A percentile compares a stretch with the other conserved stretches of the same genome.
phyloP scores from a whole-genome alignment of 2,797 vertebrate species.

The Lepilemur septentrionalis region DNA sequence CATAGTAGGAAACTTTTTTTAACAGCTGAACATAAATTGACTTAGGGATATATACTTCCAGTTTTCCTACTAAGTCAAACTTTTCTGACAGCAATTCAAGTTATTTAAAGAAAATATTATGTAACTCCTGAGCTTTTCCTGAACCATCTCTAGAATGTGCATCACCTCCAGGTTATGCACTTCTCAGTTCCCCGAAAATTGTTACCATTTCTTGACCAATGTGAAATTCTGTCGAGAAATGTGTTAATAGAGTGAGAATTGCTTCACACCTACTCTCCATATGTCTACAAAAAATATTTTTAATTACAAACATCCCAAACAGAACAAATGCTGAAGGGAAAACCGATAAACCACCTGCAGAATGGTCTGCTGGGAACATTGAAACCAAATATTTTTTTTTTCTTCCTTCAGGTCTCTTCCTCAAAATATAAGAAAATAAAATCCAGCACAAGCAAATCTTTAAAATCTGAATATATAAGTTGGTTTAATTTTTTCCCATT shows the following conservation, averaged over 20 bases:
- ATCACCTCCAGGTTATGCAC: not conserved
- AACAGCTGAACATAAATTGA: not conserved
- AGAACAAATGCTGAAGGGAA: not conserved
- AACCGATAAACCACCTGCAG: constrained; percentile 23
- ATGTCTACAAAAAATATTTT: constrained; percentile 58
- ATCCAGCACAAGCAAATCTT: not conserved
- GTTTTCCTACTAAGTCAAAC: not conserved
- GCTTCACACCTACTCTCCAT: constrained; percentile 70
- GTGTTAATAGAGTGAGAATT: constrained; percentile 70
- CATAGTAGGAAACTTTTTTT: not conserved
- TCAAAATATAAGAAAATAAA: not conserved
- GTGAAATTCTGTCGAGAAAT: constrained; percentile 61
- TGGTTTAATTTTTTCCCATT: not conserved
- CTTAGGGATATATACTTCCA: not conserved
- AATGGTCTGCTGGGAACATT: not conserved
- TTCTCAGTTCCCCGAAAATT: constrained; percentile 32
- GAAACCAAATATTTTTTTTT: not conserved
- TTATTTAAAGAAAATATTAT: constrained; percentile 16
- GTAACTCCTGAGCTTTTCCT: not conserved
- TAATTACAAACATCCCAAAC: constrained; percentile 22
- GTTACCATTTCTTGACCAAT: constrained; percentile 62
- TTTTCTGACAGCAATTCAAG: not conserved
- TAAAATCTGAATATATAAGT: not conserved
- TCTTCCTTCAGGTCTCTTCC: not conserved
- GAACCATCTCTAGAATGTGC: not conserved